Base-by-base conservation (phyloP, 2,797 vertebrate genomes). In the Leptatherina wallacei region DNA sequence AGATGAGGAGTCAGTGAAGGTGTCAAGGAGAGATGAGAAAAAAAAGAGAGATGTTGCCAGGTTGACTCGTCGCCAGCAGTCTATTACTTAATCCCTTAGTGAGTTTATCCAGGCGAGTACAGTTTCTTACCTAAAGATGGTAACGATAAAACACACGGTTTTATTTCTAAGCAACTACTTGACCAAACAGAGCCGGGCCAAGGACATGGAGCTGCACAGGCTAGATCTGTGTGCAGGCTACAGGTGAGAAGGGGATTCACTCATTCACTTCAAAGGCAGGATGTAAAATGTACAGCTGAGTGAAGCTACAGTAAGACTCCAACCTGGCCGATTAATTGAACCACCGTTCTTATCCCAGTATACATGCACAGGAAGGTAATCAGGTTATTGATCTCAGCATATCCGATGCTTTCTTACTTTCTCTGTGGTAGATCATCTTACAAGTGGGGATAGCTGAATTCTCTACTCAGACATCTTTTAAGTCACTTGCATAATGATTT, bases 81-180 rank as follows among this genome's bases (percentile, higher is more conserved):
- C 82, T 92, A 92, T 93, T 91, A 90, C 86, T 91, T 93, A 91
- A 94, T 92, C 87, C 89, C 63, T 27, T 27, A 27, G 24, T 33
- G 73, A 93, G 92, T 94, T 94, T 93, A 94, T 91, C 78, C 81
- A 90, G 75, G 86, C 62, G 80, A 88, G 88, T 84, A 84, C 86
- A 83, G 83, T 90, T 90, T 91, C 90, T 92, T 91, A 88, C 89
- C 85, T 90, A 87, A 86, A 87, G 89, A 94, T 89, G 84, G 82
- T 85, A 80, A 81, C 83, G 82, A 93, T 93, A 91, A 93, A 93
- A 90, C 87, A 90, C 69, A 83, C 9, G 70, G 77, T 90, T 94
- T 93, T 85, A 93, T 94, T 93, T 94, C 93, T 85, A 93, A 93
- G 93, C 92, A 95, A 94, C 93, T 91, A 90, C 84, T 89, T 88